Evolutionary conservation across 2,888 invertebrate genomes (phyloP).

Genomic region (Sminthurides aquaticus): DNA sequence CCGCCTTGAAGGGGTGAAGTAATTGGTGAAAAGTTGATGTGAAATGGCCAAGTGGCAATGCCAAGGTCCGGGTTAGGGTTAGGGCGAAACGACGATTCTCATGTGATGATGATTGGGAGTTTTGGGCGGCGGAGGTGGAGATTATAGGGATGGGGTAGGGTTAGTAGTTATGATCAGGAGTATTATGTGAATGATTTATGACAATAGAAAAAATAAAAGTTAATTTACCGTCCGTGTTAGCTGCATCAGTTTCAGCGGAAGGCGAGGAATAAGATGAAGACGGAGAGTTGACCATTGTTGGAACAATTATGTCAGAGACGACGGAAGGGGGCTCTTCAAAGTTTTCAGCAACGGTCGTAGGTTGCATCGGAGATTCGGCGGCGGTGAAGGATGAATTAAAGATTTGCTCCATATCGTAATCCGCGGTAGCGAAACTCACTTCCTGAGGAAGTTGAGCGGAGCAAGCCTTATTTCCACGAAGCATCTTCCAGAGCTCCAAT

Average conservation of each 20-base stretch:
- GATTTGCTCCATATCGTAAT: slow-evolving; percentile 24
- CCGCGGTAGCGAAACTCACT: slow-evolving; percentile 13
- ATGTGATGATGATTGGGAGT: no score
- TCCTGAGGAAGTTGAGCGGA: slow-evolving; percentile 15
- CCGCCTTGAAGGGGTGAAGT: no score
- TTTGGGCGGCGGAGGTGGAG: not conserved
- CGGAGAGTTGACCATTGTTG: slow-evolving; percentile 7
- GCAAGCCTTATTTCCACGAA: slow-evolving; percentile 49
- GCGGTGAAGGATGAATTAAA: slow-evolving; percentile 10
- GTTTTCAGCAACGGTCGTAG: slow-evolving; percentile 6
- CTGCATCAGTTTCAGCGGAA: slow-evolving; percentile 13
- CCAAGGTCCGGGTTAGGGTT: no score
- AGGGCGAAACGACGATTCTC: no score
- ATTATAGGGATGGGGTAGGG: not conserved
- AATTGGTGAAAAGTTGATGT: no score
- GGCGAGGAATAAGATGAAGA: slow-evolving; percentile 23
- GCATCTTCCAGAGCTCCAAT: slow-evolving; percentile 41
- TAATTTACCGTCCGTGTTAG: slow-evolving; percentile 26
- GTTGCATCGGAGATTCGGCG: slow-evolving; percentile 1
- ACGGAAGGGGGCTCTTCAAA: not conserved
- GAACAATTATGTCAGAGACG: not conserved
- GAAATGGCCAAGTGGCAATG: no score
- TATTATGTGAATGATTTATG: not conserved
- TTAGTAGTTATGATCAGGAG: not conserved
- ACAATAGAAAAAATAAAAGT: not conserved